These are phyloP conservation scores for Sinocyclocheilus maitianheensis DNA, from an alignment of 2,113 vertebrate species.

Conservation along the genomic window DNA sequence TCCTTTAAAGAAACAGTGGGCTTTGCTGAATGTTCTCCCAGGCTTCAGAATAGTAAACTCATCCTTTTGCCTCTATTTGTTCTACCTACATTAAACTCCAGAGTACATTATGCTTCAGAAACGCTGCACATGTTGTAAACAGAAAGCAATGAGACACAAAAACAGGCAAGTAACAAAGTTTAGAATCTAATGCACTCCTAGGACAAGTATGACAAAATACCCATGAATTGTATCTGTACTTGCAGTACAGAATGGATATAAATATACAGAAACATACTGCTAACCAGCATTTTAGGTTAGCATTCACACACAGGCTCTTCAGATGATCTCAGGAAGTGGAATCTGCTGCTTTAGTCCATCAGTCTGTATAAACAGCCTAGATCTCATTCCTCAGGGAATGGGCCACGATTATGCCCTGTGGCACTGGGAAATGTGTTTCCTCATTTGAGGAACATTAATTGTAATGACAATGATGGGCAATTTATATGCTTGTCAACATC, in stretches of 20 bases:
- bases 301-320: slow-evolving; percentile 6
- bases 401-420: not conserved
- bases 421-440: slow-evolving; percentile 25
- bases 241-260: not conserved
- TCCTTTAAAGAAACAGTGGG: slow-evolving; percentile 2
- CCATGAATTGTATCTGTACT: not conserved
- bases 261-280: not conserved
- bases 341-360: slow-evolving; percentile 38
- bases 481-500: slow-evolving; percentile 20
- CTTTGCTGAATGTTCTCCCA: not conserved
- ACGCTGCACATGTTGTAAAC: not conserved
- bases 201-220: too few relatives aligned
- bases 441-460: slow-evolving; percentile 47
- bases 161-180: not conserved
- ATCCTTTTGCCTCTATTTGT: not conserved
- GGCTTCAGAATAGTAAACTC: not conserved
- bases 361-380: slow-evolving; percentile 34
- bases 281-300: not conserved
- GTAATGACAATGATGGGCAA: slow-evolving; percentile 50
- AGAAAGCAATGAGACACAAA: not conserved
- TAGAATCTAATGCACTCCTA: not conserved
- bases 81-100: not conserved
- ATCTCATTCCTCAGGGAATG: slow-evolving; percentile 2
- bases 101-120: not conserved
- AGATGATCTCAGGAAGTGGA: slow-evolving; percentile 4